Conservation (phyloP, 35 echinoderm and acorn worm genomes). For the Ptychodera flava region DNA sequence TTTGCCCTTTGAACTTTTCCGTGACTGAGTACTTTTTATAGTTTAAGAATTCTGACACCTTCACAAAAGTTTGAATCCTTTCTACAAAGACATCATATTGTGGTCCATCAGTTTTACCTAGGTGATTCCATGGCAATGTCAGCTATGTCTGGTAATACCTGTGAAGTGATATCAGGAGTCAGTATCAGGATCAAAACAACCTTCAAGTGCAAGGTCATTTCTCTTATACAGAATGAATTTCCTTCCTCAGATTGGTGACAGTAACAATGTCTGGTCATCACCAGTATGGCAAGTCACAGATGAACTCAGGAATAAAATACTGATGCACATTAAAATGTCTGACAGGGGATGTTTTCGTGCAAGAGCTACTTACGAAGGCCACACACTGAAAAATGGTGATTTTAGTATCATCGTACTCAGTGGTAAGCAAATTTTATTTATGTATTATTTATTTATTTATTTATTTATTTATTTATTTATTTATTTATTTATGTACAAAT, state of each 20-base stretch:
- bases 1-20: too few species aligned
- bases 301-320: neutral
- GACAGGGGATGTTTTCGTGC: slow-evolving; percentile 75
- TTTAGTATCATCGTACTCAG: slow-evolving; percentile 85
- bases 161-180: too few species aligned
- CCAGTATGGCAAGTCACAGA: neutral
- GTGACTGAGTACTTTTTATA: too few species aligned
- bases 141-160: too few species aligned
- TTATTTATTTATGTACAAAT: neutral
- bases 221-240: too few species aligned
- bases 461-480: neutral
- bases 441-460: neutral
- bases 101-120: too few species aligned
- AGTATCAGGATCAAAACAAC: too few species aligned
- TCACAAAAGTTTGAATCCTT: too few species aligned
- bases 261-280: slow-evolving; percentile 33
- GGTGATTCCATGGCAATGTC: too few species aligned
- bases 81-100: too few species aligned
- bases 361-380: slow-evolving; percentile 45
- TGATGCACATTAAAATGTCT: slow-evolving; percentile 58
- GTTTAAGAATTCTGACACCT: too few species aligned
- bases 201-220: too few species aligned
- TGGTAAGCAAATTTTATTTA: slow-evolving; percentile 29
- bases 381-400: slow-evolving; percentile 70
- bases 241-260: slow-evolving; percentile 52